A percentile compares a stretch with the other conserved stretches of the same genome.
These are phyloP conservation scores for Scaptodrosophila latifasciaeformis DNA, from an alignment of 2,888 invertebrate species.

Conservation along the genomic window DNA sequence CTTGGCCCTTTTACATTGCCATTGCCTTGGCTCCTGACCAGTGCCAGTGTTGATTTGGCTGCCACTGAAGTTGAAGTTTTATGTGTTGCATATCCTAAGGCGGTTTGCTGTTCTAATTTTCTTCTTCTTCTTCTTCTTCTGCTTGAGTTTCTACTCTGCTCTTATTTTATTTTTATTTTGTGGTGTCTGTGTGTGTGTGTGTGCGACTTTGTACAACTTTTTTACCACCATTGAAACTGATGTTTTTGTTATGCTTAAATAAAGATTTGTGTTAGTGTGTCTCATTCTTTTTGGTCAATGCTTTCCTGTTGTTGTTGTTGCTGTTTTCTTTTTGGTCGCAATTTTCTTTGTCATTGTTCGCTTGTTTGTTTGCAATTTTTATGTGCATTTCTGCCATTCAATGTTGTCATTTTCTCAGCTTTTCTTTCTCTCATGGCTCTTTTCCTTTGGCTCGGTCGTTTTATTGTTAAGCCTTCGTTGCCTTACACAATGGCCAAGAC, in stretches of 20 bases:
- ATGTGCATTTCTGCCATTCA: slow-evolving; percentile 61
- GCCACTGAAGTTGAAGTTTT: slow-evolving; percentile 40
- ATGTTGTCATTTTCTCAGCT: slow-evolving; percentile 57
- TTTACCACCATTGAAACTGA: slow-evolving; percentile 6
- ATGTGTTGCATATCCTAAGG: slow-evolving; percentile 61
- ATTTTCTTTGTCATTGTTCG: neutral
- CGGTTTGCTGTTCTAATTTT: slow-evolving; percentile 60
- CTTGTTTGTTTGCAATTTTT: slow-evolving; percentile 52
- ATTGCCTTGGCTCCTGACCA: too few relatives aligned
- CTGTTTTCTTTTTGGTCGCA: slow-evolving; percentile 40
- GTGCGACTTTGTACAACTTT: slow-evolving; percentile 6
- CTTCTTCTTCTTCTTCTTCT: slow-evolving; percentile 10
- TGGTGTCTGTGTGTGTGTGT: slow-evolving; percentile 21
- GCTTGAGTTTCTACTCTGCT: neutral
- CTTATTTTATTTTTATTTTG: neutral
- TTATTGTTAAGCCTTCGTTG: slow-evolving; percentile 57
- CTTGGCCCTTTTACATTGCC: too few relatives aligned
- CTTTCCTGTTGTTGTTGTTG: slow-evolving; percentile 19
- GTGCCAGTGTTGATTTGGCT: slow-evolving; percentile 9
- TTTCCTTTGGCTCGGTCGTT: too few relatives aligned
- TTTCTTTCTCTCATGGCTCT: too few relatives aligned
- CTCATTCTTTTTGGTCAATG: slow-evolving; percentile 13
- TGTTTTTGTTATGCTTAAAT: slow-evolving; percentile 62
- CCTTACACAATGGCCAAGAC: slow-evolving; percentile 25
- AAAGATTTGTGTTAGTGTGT: slow-evolving; percentile 66